Conservation (phyloP, 2,113 vertebrate species). For the Halichoerus grypus region DNA sequence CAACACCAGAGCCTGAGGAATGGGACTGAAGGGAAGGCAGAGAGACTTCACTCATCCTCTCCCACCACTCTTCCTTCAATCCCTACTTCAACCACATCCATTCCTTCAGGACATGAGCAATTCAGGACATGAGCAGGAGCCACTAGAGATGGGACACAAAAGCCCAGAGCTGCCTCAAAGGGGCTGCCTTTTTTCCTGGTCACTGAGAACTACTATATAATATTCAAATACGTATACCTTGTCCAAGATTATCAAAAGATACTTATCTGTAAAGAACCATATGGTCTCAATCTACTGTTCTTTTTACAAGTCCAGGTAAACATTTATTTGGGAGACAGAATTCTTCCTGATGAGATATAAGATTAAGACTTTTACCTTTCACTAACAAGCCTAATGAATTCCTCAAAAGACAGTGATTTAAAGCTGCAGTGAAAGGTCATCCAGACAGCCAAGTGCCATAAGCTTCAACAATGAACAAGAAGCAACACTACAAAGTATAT, state of each 20-base stretch:
- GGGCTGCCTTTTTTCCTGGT: background rate
- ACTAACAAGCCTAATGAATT: constrained; percentile 44
- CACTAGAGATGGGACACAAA: background rate
- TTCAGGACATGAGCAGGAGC: background rate
- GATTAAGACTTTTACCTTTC: background rate
- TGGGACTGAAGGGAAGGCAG: background rate
- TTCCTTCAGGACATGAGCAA: background rate
- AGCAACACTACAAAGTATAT: background rate
- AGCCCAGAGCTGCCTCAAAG: background rate
- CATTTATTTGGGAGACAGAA: constrained; percentile 30
- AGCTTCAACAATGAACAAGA: background rate
- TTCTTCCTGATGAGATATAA: constrained; percentile 30
- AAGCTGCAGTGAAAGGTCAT: background rate
- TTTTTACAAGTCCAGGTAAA: constrained; percentile 17
- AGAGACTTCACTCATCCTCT: background rate
- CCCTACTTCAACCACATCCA: background rate
- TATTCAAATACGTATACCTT: background rate
- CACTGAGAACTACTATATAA: background rate
- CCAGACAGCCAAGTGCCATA: background rate
- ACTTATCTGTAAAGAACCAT: background rate
- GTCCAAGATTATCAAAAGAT: background rate
- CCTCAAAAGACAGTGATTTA: constrained; percentile 37
- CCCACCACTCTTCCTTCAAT: background rate
- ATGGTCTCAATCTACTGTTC: constrained; percentile 17
- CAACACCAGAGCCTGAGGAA: background rate